Evolutionary conservation across 2,797 vertebrate species (phyloP).

Genomic region (Adelosebastes latens): DNA sequence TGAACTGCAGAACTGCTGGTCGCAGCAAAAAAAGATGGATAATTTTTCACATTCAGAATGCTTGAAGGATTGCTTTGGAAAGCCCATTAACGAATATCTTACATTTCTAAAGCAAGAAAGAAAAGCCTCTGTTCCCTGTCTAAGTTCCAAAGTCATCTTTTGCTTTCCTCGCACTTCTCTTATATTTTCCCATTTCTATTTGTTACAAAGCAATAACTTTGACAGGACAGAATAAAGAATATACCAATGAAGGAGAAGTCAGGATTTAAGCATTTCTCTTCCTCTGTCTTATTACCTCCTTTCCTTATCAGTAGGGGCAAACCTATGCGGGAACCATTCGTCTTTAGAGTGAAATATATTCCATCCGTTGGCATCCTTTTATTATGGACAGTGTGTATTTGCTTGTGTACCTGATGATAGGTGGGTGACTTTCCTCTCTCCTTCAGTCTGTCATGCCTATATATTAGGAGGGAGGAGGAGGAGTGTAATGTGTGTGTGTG

Average conservation of each 20-base stretch:
- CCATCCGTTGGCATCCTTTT: constrained; percentile 47
- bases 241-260: background rate
- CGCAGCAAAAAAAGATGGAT: background rate
- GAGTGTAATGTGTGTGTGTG: background rate
- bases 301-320: constrained; percentile 34
- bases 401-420: constrained; percentile 9
- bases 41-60: constrained; percentile 6
- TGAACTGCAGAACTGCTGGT: background rate
- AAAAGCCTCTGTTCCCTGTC: constrained; percentile 18
- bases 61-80: constrained; percentile 35
- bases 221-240: constrained; percentile 33
- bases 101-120: constrained; percentile 26
- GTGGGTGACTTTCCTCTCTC: constrained; percentile 55
- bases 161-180: constrained; percentile 52
- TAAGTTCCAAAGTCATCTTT: constrained; percentile 48
- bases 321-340: constrained; percentile 38
- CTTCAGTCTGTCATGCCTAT: constrained; percentile 33
- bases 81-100: constrained; percentile 34
- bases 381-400: constrained; percentile 41
- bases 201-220: constrained; percentile 38
- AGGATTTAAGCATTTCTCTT: constrained; percentile 10
- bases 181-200: constrained; percentile 46
- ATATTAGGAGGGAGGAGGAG: constrained; percentile 7
- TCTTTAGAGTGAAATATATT: constrained; percentile 62
- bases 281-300: constrained; percentile 19